Evolutionary conservation across 2,113 vertebrate genomes (phyloP), one percentile per base, ranked within the genome.

Genomic region (Meleagris gallopavo): DNA sequence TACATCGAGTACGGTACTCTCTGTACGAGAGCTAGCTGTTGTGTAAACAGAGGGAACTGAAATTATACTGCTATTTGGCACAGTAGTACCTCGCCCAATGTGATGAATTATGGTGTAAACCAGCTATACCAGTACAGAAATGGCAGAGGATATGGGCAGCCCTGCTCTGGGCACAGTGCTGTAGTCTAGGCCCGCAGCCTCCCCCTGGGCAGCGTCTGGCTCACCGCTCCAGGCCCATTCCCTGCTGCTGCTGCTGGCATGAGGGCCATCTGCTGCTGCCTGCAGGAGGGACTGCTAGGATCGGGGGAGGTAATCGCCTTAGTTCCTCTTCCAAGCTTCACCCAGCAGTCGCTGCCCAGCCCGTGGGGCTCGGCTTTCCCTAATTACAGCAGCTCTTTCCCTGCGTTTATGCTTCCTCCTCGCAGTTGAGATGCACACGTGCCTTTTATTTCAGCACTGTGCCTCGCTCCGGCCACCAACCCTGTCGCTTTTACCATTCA

Each of bases 1-100:
- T 83, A 19, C 36, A 57, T 93, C 41, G 40, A 93, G 89, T 88
- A 11, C 52, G 24, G 54, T 60, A 14, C 14, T 90, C 41, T 78
- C 43, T 78, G n/a, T 61, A 40, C n/a, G 54, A 79, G 67, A 89
- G 84, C 95, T 97, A 94, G 90, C 96, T 87, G 85, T 96, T 98
- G 97, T 98, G 98, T 98, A 97, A 98, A 98, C 95, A 97, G 98
- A 97, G 95, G 86, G 95, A 97, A 97, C 98, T 98, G 97, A 98
- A 97, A 98, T 98, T 97, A 98, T 96, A 95, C 96, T 98, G 96
- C 94, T 95, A 96, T 98, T 98, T 98, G 98, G 97, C 97, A 98
- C 98, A 98, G 97, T 95, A 98, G 97, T 96, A 98, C 97, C 91
- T 97, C 91, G 82, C 97, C 94, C 98, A 98, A 98, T 98, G 98